These are phyloP conservation scores for Chiridota heheva DNA, from an alignment of 35 echinoderm and acorn worm genomes.

Conservation along the genomic window DNA sequence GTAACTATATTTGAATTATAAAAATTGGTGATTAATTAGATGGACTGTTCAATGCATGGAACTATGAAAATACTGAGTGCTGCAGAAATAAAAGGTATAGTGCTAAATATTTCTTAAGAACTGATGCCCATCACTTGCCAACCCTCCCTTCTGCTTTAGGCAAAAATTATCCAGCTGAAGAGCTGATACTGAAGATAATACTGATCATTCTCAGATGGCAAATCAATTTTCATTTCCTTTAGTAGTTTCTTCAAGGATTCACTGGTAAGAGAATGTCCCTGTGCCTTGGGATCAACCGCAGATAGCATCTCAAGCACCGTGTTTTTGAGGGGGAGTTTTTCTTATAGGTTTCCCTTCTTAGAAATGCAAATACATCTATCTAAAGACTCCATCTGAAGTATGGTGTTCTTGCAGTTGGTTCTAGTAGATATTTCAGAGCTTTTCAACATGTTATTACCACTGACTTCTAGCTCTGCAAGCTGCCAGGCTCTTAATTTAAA, in stretches of 20 bases:
- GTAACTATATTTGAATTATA: no score
- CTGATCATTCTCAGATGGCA: slow-evolving; percentile 10
- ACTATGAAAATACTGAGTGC: no score
- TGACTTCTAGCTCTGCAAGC: slow-evolving; percentile 47
- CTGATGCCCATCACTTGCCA: no score
- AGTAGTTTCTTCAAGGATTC: slow-evolving; percentile 43
- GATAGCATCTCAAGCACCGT: slow-evolving; percentile 39
- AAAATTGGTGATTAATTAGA: no score
- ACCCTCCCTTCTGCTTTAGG: slow-evolving; percentile 8
- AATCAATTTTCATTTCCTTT: slow-evolving; percentile 34
- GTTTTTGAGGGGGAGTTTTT: slow-evolving; percentile 45
- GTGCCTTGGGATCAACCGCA: slow-evolving; percentile 50
- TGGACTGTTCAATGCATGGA: no score
- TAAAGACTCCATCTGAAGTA: slow-evolving; percentile 41
- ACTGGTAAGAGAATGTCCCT: slow-evolving; percentile 50
- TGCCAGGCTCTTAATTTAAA: slow-evolving; percentile 34
- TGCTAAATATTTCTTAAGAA: no score
- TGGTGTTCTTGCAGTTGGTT: slow-evolving; percentile 24
- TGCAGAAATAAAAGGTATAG: no score
- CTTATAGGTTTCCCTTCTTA: slow-evolving; percentile 45
- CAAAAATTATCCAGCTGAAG: slow-evolving; percentile 27
- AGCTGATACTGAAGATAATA: slow-evolving; percentile 23
- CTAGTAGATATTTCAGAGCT: slow-evolving; percentile 35
- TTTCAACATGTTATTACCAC: slow-evolving; percentile 35
- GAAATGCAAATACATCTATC: slow-evolving; percentile 24